Evolutionary conservation across 35 echinoderm and acorn worm genomes (phyloP), one percentile per base, ranked within the genome.

Genomic region (Patiria miniata): DNA sequence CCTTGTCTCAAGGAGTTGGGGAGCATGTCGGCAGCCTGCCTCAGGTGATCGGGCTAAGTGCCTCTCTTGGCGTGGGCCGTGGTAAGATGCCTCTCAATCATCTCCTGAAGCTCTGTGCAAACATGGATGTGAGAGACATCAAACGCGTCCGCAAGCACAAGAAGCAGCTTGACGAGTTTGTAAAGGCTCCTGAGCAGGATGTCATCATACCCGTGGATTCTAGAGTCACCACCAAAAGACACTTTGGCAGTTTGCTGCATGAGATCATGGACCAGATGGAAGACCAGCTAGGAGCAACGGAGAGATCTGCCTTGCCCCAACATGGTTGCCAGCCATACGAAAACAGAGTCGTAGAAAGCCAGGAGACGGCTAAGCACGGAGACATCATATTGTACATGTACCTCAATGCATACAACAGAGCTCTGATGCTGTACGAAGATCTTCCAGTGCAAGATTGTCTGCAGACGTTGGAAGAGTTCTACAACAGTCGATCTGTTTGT

Each of bases 351-450:
- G 87, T 87, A 30, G 39, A 1, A 4, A 1, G 15, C 40, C 32
- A 53, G 2, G 37, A 15, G 34, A 32, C 19, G 65, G 8, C 39
- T 19, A 34, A 52, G 7, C 50, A 77, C 36, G 9, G 28, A 17
- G 17, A 77, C 5, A 77, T 81, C 42, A 37, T 84, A 23, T 82
- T 77, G 29, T 77, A 68, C 40, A 50, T 52, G 22, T 94, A 94
- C 28, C 83, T 94, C 7, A 54, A 68, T 7, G 82, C 50, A 17
- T 89, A 86, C 26, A 94, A 94, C 54, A 37, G 77, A 16, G 92
- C 92, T 37, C 82, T 94, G 17, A 68, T 94, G 39, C 37, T 86
- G 22, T 94, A 94, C 40, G 87, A 90, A 15, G 87, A 94, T 42
- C 39, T 87, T 39, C 50, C 87, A 7, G 92, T 83, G 12, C 37